Evolutionary conservation across 1,140 invertebrate species (phyloP), one percentile per base, ranked within the genome.

Genomic region (Pseudomyrmex sp.): DNA sequence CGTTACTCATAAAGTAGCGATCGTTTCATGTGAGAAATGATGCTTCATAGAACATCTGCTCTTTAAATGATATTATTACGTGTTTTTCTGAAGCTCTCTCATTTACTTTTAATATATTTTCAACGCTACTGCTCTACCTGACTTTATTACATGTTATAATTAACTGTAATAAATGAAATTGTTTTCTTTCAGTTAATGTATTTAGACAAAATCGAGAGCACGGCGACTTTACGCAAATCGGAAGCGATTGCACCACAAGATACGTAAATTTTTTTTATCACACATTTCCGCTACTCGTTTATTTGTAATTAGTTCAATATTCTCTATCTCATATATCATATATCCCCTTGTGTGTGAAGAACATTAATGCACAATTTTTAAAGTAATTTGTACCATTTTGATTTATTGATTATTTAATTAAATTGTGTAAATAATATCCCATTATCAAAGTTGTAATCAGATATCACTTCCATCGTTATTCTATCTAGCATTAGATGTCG

Each of bases 101-200:
- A 35, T 35, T 35, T 35, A 35, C 5, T 35, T 35, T 35, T 35
- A 35, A 35, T 35, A 35, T 35, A 35, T 35, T 35, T 35, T 35
- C 0, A 35, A 35, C 35, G 35, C 35, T 35, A 35, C 35, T 35
- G 35, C 35, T 35, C 5, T 35, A 35, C 5, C 35, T 35, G 35
- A 35, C 35, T 69, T 48, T 61, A 61, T 62, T 65, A 72, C 5
- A 63, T 9, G 1, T 44, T 18, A 26, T 23, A 23, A 54, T 63
- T 70, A 20, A 20, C 63, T 72, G 35, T 35, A 35, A 35, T 35
- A 35, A 35, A 7, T 35, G 5, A 35, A 35, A 35, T 35, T 35
- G 35, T 35, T 35, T 76, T 62, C 20, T 89, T 89, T 59, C 70
- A 90, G 89, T 35, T 90, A 61, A 85, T 77, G 13, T 90, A 90